phyloP scores from a whole-genome alignment of 1,140 invertebrate genomes.

The Caenorhabditis briggsae region DNA sequence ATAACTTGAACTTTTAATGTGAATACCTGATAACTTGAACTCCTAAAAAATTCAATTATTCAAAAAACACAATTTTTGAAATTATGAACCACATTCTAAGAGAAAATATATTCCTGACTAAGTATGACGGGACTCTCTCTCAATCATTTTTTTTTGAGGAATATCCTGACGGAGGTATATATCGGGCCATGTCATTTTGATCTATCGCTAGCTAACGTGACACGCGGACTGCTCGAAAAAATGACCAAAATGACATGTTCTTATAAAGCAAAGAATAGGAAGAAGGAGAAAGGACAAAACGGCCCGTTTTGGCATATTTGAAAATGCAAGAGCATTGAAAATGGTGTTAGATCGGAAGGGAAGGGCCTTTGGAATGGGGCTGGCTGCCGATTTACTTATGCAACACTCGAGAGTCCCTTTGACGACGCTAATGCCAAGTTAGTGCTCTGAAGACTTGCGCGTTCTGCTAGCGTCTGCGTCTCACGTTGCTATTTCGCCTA shows the following conservation, averaged over 20 bases:
- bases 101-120: no score
- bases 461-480: conserved; percentile 10
- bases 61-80: no score
- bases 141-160: no score
- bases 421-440: conserved; percentile 53
- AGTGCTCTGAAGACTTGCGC: conserved; percentile 49
- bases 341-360: conserved; percentile 1
- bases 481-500: not conserved
- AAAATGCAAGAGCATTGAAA: conserved; percentile 6
- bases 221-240: not conserved
- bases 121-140: no score
- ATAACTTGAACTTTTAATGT: no score
- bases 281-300: no score
- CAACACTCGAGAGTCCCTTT: conserved; percentile 31
- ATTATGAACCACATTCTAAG: no score
- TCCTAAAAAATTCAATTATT: no score
- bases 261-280: not conserved
- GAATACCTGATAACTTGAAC: no score
- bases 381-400: conserved; percentile 13
- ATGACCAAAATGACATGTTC: conserved; percentile 15
- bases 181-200: not conserved
- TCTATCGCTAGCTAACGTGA: not conserved
- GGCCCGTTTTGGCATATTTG: not conserved
- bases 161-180: not conserved
- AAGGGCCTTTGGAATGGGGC: not conserved